A percentile compares a stretch with the other conserved stretches of the same genome.
These are phyloP conservation scores for Arizona elegans DNA, from an alignment of 2,113 vertebrate species.

Conservation along the genomic window DNA sequence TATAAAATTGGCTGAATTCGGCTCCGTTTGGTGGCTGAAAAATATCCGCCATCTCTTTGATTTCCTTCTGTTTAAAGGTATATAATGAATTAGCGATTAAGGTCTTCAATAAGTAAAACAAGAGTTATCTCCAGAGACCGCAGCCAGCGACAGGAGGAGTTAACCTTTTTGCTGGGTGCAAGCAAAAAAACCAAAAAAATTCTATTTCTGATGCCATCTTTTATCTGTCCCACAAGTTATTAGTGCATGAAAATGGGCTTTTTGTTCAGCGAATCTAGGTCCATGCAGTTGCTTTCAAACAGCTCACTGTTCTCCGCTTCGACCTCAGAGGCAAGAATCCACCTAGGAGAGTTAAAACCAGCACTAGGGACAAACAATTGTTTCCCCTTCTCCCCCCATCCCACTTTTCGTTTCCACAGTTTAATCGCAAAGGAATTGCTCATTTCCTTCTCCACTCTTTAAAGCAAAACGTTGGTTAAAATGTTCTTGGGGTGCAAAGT, in stretches of 20 bases:
- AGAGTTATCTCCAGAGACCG: neutral
- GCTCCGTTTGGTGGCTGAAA: neutral
- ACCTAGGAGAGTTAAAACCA: neutral
- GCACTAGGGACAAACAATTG: neutral
- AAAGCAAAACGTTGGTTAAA: neutral
- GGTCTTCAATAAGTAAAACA: neutral
- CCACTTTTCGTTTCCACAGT: neutral
- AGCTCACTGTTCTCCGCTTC: neutral
- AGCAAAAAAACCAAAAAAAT: neutral
- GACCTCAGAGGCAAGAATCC: neutral
- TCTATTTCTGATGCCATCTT: fast-evolving
- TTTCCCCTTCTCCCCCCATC: too few relatives aligned
- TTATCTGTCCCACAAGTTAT: neutral
- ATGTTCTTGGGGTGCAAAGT: neutral
- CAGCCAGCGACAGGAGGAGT: too few relatives aligned
- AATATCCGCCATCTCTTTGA: neutral
- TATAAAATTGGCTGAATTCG: neutral
- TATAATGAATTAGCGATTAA: neutral
- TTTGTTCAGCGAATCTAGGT: neutral
- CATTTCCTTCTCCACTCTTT: neutral
- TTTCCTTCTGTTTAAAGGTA: neutral
- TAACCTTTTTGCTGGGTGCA: neutral
- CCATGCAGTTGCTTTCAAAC: neutral
- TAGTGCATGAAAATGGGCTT: neutral
- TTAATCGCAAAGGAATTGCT: neutral